Evolutionary conservation across 2,113 vertebrate species (phyloP).

Genomic region (Bubo scandiacus): DNA sequence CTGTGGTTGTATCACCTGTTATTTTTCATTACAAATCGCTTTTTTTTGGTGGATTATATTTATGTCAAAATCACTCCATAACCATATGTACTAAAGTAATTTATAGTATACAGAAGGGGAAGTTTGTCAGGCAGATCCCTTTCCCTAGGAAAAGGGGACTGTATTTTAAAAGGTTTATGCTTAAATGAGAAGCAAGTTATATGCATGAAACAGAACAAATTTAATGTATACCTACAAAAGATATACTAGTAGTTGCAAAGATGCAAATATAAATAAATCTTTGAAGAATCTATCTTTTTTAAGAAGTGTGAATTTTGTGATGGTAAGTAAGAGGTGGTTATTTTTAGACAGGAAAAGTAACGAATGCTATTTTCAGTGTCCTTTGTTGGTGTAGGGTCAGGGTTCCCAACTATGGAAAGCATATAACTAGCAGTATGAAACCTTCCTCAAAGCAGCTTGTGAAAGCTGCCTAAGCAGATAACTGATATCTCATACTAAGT

Average conservation of each 20-base stretch:
- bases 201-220: neutral
- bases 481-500: neutral
- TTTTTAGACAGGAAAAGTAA: neutral
- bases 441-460: neutral
- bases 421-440: neutral
- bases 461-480: neutral
- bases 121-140: neutral
- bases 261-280: neutral
- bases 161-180: neutral
- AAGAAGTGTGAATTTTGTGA: neutral
- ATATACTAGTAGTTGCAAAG: neutral
- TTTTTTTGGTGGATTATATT: neutral
- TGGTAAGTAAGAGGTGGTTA: neutral
- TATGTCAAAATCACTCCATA: neutral
- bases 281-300: neutral
- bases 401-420: neutral
- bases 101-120: neutral
- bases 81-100: neutral
- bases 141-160: neutral
- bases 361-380: neutral
- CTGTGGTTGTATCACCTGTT: neutral
- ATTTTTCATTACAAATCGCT: neutral
- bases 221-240: neutral
- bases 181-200: neutral
- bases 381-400: neutral